phyloP scores from a whole-genome alignment of 2,797 vertebrate species.

The Gobionotothen gibberifrons region DNA sequence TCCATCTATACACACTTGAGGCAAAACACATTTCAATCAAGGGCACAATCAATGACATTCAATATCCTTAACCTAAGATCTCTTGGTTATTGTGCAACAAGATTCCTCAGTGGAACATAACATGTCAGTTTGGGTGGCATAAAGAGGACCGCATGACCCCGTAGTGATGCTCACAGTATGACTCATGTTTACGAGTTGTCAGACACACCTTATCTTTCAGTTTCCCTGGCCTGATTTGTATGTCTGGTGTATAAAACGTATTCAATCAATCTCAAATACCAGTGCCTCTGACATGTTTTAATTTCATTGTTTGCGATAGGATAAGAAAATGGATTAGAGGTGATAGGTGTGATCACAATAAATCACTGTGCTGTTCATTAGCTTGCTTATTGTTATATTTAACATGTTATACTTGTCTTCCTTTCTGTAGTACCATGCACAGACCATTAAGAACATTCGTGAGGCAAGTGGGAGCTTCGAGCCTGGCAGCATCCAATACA shows the following conservation, averaged over 20 bases:
- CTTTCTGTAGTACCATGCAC: constrained; percentile 88
- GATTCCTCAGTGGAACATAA: neutral
- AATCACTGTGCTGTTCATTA: neutral
- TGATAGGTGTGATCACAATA: constrained; percentile 13
- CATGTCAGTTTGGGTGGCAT: neutral
- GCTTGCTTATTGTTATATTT: neutral
- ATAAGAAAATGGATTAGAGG: neutral
- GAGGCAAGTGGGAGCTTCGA: constrained; percentile 94
- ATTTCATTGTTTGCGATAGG: neutral
- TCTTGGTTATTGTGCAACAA: neutral
- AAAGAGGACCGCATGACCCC: neutral
- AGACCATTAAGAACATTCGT: constrained; percentile 95
- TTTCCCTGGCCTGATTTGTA: neutral
- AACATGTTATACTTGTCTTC: neutral
- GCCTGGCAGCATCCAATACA: constrained; percentile 94
- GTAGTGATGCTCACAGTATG: constrained; percentile 8
- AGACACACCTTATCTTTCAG: constrained; percentile 12
- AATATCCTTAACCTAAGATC: neutral
- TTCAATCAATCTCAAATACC: neutral
- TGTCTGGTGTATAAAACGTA: neutral
- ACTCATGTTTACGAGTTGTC: constrained; percentile 43
- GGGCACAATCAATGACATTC: neutral
- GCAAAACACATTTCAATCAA: neutral
- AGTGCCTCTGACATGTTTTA: neutral
- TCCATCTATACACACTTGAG: neutral